A percentile compares a stretch with the other conserved stretches of the same genome.
Evolutionary conservation across 2,113 vertebrate species (phyloP).

Genomic region (Archilochus colubris): DNA sequence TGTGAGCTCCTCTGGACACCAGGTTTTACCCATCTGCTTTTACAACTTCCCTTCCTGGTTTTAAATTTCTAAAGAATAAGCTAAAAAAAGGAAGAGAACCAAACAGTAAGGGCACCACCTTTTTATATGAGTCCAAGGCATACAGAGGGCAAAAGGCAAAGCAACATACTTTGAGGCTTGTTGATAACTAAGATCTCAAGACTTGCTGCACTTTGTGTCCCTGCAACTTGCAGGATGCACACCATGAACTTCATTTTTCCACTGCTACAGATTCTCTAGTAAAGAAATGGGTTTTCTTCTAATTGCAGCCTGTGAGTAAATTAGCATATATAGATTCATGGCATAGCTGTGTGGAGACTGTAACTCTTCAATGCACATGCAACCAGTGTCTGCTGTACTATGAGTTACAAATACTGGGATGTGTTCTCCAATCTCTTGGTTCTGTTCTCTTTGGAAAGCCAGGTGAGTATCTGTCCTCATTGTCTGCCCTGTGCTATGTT

Average conservation of each 20-base stretch:
- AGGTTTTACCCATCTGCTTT: background rate
- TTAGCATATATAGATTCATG: background rate
- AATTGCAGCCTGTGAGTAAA: background rate
- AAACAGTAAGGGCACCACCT: background rate
- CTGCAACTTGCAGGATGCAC: background rate
- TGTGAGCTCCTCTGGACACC: background rate
- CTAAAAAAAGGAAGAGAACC: background rate
- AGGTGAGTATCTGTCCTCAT: background rate
- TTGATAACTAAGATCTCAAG: background rate
- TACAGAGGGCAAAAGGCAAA: background rate
- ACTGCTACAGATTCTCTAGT: background rate
- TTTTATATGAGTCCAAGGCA: rapidly evolving
- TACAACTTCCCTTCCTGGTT: background rate
- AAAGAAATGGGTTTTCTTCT: background rate
- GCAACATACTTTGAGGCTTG: background rate
- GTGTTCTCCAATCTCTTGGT: background rate
- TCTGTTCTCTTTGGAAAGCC: background rate
- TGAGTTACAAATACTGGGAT: background rate
- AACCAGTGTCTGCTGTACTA: background rate
- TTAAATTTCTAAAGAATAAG: background rate
- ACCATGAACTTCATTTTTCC: background rate
- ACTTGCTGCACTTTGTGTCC: background rate
- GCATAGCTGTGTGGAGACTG: background rate
- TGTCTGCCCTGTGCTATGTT: background rate
- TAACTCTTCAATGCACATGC: background rate